Evolutionary conservation across 1,140 invertebrate genomes (phyloP).

Genomic region (Zaprionus ornatus): DNA sequence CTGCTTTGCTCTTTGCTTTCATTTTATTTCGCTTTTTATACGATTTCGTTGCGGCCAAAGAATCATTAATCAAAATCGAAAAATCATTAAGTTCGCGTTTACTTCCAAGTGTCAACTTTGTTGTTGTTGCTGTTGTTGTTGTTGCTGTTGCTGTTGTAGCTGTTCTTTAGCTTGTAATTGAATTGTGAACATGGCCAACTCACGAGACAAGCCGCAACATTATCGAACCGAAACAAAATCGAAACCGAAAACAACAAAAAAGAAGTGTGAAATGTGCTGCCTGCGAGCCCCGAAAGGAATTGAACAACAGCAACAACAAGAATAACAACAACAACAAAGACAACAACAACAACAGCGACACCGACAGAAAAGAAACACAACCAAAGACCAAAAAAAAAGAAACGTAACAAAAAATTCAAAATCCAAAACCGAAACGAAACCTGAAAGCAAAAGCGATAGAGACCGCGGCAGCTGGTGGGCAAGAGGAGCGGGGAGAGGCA

Average conservation of each 20-base stretch:
- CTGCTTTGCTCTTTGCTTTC: conserved; percentile 35
- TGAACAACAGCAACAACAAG: conserved; percentile 35
- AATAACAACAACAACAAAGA: conserved; percentile 24
- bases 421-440: conserved; percentile 53
- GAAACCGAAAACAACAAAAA: background rate
- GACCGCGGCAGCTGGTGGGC: conserved; percentile 13
- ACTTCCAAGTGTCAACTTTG: conserved; percentile 63
- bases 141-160: conserved; percentile 13
- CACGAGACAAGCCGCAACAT: conserved; percentile 12
- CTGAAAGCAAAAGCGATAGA: conserved; percentile 37
- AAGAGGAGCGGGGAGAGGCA: background rate
- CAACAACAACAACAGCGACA: conserved; percentile 20
- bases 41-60: conserved; percentile 39
- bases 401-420: conserved; percentile 32
- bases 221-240: conserved; percentile 41
- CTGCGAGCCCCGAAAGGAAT: conserved; percentile 35
- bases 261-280: conserved; percentile 54
- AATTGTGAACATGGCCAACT: conserved; percentile 65
- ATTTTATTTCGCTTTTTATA: conserved; percentile 33
- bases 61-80: conserved; percentile 75
- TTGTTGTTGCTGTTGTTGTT: conserved; percentile 36
- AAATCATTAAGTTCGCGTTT: conserved; percentile 69
- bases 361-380: background rate
- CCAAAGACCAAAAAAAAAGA: conserved; percentile 3
- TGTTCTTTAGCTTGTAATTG: conserved; percentile 72